phyloP scores from a whole-genome alignment of 2,888 invertebrate species.

The Dicranocentrus wangi region DNA sequence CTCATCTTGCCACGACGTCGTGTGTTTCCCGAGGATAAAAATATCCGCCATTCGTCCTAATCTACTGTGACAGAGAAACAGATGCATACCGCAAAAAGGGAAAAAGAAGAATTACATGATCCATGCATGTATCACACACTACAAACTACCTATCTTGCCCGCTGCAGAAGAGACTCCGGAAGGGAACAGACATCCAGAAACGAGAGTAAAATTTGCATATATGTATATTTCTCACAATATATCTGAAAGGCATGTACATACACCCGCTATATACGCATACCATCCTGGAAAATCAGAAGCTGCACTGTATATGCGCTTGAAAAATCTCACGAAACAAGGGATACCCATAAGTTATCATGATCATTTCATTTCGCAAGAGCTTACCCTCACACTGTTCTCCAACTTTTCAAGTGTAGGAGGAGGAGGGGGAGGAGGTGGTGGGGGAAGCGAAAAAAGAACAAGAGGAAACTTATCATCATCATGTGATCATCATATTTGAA shows the following conservation, averaged over 20 bases:
- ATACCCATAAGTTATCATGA: conserved; percentile 25
- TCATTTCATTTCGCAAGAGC: conserved; percentile 19
- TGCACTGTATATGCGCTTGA: too few species aligned
- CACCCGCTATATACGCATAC: too few species aligned
- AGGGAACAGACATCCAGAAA: not conserved
- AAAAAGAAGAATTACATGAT: conserved; percentile 1
- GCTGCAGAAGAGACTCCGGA: not conserved
- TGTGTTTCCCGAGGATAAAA: conserved; percentile 22
- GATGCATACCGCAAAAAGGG: conserved; percentile 4
- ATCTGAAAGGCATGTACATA: not conserved
- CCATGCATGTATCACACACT: too few species aligned
- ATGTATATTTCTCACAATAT: not conserved
- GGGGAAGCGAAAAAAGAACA: not conserved
- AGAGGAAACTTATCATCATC: conserved; percentile 17
- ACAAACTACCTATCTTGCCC: too few species aligned
- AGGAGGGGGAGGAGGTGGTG: conserved; percentile 1
- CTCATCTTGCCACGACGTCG: conserved; percentile 12
- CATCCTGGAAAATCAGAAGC: too few species aligned
- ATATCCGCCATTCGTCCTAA: conserved; percentile 13
- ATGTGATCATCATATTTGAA: conserved; percentile 14
- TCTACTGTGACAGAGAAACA: conserved; percentile 23
- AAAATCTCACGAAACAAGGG: not conserved
- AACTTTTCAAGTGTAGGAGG: not conserved
- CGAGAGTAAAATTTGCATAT: conserved; percentile 6
- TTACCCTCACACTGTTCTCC: not conserved